Percentiles rank a stretch among this genome's conserved stretches.
Conservation (phyloP, 2,797 vertebrate genomes). For the Lacerta viridis region DNA sequence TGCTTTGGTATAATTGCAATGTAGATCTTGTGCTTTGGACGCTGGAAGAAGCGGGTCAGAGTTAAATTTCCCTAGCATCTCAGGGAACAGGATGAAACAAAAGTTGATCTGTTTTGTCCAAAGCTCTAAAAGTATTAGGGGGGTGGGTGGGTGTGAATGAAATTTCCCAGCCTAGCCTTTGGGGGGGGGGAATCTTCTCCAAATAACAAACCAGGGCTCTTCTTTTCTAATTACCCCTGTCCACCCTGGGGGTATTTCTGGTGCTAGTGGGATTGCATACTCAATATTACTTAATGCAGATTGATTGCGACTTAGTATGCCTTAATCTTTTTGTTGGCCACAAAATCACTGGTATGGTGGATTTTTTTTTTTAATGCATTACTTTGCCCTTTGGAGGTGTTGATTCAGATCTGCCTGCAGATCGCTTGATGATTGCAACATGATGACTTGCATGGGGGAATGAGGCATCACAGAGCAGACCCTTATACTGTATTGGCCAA, state of each 20-base stretch:
- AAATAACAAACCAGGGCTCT: not conserved
- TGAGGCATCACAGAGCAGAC: not conserved
- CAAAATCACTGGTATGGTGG: not conserved
- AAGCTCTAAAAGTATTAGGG: not conserved
- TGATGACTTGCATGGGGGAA: not conserved
- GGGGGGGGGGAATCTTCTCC: not conserved
- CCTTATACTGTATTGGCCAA: no score
- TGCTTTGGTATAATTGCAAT: no score
- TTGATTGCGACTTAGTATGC: not conserved
- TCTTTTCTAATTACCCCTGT: not conserved
- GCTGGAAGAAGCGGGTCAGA: no score
- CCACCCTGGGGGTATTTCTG: not conserved
- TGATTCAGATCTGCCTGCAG: no score
- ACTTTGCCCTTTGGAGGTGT: not conserved
- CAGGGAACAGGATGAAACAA: not conserved
- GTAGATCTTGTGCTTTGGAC: not conserved
- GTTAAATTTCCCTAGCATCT: not conserved
- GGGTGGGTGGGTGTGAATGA: not conserved
- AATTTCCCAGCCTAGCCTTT: not conserved
- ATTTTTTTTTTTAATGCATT: not conserved
- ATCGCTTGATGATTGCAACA: not conserved
- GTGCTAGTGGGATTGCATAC: not conserved
- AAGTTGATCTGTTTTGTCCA: not conserved
- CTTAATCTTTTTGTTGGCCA: no score
- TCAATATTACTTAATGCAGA: not conserved